Percentiles rank a stretch among this genome's conserved stretches.
phyloP scores from a whole-genome alignment of 2,888 invertebrate genomes.

The Dryomyza anilis region DNA sequence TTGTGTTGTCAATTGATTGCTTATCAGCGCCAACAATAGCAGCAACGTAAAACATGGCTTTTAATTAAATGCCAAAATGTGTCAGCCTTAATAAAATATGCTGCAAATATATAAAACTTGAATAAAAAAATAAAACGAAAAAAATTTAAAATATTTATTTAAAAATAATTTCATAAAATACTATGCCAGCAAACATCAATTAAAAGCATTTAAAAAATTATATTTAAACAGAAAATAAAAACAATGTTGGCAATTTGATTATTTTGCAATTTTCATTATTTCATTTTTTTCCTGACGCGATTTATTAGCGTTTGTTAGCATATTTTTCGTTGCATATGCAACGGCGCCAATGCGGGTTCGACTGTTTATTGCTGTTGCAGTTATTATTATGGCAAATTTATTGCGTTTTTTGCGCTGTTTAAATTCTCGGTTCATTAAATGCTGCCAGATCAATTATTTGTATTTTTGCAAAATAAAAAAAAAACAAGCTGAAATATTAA shows the following conservation, averaged over 20 bases:
- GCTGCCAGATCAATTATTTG: not conserved
- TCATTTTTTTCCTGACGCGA: too few relatives aligned
- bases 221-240: not conserved
- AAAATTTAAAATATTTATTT: not conserved
- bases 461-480: not conserved
- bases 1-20: not conserved
- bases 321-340: too few relatives aligned
- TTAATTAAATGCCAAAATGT: not conserved
- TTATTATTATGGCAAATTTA: not conserved
- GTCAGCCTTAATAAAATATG: too few relatives aligned
- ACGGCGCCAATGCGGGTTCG: not conserved
- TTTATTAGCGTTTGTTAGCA: too few relatives aligned
- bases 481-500: not conserved
- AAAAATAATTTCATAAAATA: not conserved
- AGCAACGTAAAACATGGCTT: not conserved
- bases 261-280: not conserved
- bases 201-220: not conserved
- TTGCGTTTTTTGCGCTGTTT: not conserved
- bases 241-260: not conserved
- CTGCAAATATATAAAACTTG: too few relatives aligned
- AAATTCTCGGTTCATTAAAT: conserved; percentile 18
- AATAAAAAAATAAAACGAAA: not conserved
- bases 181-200: not conserved
- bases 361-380: not conserved
- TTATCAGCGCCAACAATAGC: not conserved